Evolutionary conservation across 2,888 invertebrate species (phyloP), one percentile per base, ranked within the genome.

Genomic region (Liodrosophila aerea): DNA sequence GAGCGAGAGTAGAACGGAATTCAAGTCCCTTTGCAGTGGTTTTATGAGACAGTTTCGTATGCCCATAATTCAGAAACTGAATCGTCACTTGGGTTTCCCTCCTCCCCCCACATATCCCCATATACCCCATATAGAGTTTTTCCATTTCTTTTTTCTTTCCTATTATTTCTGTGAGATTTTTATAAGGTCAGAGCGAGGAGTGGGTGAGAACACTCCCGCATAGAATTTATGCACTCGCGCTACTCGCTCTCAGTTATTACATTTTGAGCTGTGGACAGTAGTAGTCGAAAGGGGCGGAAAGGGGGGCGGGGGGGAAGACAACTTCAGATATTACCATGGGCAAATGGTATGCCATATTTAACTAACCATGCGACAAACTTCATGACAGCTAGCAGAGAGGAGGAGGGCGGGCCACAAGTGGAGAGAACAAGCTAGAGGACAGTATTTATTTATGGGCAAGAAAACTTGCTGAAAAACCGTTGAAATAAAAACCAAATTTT

Each of bases 401-500:
- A 15, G 11, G 27, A 9, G 11, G 11, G 51, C 2, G 22, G 5
- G 22, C 22, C 22, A 22, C 3, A 22, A 5, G 22, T 5, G 22
- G 22, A 22, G 22, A 22, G 22, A 22, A 30, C 11, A 30, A 33
- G 29, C 40, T 9, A 15, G n/a, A 18, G 22, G 4, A 37, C 31
- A 52, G 57, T 54, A 58, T 68, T 63, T 68, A 68, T 68, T 68
- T 68, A 67, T 67, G 58, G 44, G 31, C 34, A 37, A 62, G 44
- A 50, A 81, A 81, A 81, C 60, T 81, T 76, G 74, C 63, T 73
- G 64, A 81, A 76, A 72, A 78, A 76, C 51, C 73, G 58, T 64
- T 68, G 67, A 83, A 83, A 85, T 75, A 78, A 85, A 82, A 85
- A 82, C 62, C 58, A 70, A 67, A 22, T 22, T 73, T 85, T 78